Conservation (phyloP, 2,888 invertebrate species). For the Corythucha ciliata region DNA sequence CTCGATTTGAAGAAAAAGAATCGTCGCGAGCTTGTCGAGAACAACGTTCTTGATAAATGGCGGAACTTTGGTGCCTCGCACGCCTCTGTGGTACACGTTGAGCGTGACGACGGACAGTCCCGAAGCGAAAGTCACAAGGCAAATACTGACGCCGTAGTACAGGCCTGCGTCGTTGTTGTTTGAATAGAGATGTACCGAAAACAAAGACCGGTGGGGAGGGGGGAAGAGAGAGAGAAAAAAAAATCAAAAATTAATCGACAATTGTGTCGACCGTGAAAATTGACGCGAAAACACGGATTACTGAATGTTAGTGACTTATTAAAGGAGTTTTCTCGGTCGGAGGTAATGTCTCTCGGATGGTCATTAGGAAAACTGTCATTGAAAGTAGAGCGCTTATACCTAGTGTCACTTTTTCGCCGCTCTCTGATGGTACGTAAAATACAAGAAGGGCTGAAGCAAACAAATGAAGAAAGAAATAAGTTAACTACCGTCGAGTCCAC, state of each 20-base stretch:
- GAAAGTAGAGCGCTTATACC: conserved; percentile 79
- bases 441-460: conserved; percentile 59
- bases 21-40: conserved; percentile 61
- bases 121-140: conserved; percentile 69
- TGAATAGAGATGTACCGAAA: too few relatives aligned
- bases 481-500: not conserved
- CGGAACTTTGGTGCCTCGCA: conserved; percentile 70
- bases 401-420: conserved; percentile 77
- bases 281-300: too few relatives aligned
- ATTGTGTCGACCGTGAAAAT: too few relatives aligned
- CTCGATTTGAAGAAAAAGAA: conserved; percentile 64
- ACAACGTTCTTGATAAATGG: conserved; percentile 58
- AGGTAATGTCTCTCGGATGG: conserved; percentile 73
- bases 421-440: conserved; percentile 80
- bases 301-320: conserved; percentile 58
- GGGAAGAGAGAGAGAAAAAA: too few relatives aligned
- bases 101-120: conserved; percentile 74
- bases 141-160: conserved; percentile 74
- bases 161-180: too few relatives aligned
- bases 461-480: conserved; percentile 1
- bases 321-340: conserved; percentile 80
- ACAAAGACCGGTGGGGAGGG: too few relatives aligned
- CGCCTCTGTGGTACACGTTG: conserved; percentile 76
- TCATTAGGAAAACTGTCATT: conserved; percentile 82
- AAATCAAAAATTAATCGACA: not conserved